Conservation (phyloP, 1,140 invertebrate genomes). For the Drosophila pseudoobscura region DNA sequence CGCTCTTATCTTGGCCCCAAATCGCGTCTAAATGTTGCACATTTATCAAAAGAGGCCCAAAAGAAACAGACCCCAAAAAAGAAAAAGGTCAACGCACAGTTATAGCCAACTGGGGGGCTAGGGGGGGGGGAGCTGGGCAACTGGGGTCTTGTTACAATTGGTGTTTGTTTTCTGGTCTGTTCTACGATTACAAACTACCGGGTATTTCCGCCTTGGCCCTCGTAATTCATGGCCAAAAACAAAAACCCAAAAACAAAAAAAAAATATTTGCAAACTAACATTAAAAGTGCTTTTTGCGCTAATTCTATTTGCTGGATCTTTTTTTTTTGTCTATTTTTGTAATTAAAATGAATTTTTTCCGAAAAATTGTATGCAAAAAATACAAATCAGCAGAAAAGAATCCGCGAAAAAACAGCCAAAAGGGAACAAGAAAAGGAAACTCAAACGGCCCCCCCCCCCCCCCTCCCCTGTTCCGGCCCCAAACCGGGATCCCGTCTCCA, state of each 20-base stretch:
- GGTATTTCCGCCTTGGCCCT: conserved; percentile 62
- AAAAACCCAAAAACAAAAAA: neutral
- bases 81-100: conserved; percentile 82
- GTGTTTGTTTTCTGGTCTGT: conserved; percentile 38
- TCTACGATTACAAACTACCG: conserved; percentile 50
- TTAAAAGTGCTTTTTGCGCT: conserved; percentile 61
- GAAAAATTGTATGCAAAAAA: conserved; percentile 19
- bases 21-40: conserved; percentile 81
- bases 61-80: conserved; percentile 28
- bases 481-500: conserved; percentile 1
- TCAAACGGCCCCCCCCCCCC: neutral
- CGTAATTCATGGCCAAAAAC: conserved; percentile 35
- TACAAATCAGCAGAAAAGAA: conserved; percentile 1
- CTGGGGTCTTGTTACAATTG: conserved; percentile 61
- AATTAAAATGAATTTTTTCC: conserved; percentile 66
- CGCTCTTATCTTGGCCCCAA: conserved; percentile 74
- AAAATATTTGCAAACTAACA: conserved; percentile 33
- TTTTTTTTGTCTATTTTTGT: neutral
- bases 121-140: neutral
- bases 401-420: conserved; percentile 9
- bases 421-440: conserved; percentile 49
- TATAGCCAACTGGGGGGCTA: conserved; percentile 41
- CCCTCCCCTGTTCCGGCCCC: too few relatives aligned
- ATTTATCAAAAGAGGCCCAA: conserved; percentile 75
- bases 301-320: conserved; percentile 20